Evolutionary conservation across 2,888 invertebrate species (phyloP).

Genomic region (Stegana nigrithorax): DNA sequence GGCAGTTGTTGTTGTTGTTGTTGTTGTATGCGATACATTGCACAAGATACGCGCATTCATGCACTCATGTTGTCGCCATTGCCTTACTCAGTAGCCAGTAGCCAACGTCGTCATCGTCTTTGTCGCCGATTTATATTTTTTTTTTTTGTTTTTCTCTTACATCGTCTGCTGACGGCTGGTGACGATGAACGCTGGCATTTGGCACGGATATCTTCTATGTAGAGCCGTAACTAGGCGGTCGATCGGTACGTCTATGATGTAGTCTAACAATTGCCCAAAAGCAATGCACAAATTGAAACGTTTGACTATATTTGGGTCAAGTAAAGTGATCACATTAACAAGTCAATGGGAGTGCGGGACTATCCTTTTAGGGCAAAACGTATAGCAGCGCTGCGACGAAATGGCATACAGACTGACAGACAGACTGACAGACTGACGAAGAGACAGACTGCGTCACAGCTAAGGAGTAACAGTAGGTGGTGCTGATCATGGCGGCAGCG

Average conservation of each 20-base stretch:
- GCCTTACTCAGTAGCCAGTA: neutral
- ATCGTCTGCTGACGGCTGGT: constrained; percentile 21
- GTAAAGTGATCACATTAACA: constrained; percentile 65
- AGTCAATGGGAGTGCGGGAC: constrained; percentile 62
- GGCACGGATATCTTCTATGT: too few species aligned
- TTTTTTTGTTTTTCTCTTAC: too few species aligned
- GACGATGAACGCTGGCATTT: constrained; percentile 40
- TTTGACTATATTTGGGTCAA: constrained; percentile 65
- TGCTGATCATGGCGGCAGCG: too few species aligned
- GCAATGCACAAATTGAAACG: constrained; percentile 65
- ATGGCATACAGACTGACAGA: too few species aligned
- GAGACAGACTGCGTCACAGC: too few species aligned
- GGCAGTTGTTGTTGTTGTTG: neutral
- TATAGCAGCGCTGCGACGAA: too few species aligned
- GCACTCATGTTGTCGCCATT: too few species aligned
- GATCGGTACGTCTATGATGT: constrained; percentile 32
- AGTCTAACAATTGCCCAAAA: constrained; percentile 61
- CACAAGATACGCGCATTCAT: neutral
- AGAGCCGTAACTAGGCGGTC: constrained; percentile 37
- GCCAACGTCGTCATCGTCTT: neutral
- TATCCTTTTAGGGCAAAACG: constrained; percentile 62
- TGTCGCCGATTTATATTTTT: too few species aligned
- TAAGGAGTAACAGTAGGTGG: constrained; percentile 13
- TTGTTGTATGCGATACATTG: neutral
- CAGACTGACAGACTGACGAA: too few species aligned